These are phyloP conservation scores for Ceyx erithaca DNA, from an alignment of 2,797 vertebrate species.

Conservation along the genomic window DNA sequence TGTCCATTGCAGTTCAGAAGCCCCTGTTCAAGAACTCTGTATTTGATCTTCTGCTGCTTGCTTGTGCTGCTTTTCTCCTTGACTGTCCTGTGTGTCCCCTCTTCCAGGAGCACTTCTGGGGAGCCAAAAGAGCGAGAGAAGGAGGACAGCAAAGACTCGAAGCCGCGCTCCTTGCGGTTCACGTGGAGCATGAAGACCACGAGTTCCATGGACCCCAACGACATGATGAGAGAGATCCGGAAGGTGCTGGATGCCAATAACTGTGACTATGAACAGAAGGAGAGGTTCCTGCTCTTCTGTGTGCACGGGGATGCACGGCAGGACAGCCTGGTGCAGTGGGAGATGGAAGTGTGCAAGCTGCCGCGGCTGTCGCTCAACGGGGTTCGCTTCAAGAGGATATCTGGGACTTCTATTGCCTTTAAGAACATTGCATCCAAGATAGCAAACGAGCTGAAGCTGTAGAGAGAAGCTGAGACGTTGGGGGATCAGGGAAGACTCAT, in stretches of 20 bases:
- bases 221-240: slow-evolving; percentile 98
- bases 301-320: slow-evolving; percentile 94
- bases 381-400: slow-evolving; percentile 98
- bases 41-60: neutral
- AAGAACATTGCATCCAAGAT: slow-evolving; percentile 99
- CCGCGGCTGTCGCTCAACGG: slow-evolving; percentile 96
- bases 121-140: slow-evolving; percentile 89
- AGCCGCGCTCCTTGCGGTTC: slow-evolving; percentile 90
- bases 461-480: slow-evolving; percentile 71
- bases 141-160: slow-evolving; percentile 89
- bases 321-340: slow-evolving; percentile 97
- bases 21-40: slow-evolving; percentile 23
- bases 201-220: slow-evolving; percentile 95
- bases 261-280: slow-evolving; percentile 97
- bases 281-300: slow-evolving; percentile 96
- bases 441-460: slow-evolving; percentile 98
- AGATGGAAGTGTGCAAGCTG: slow-evolving; percentile 98
- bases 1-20: slow-evolving; percentile 20
- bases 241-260: slow-evolving; percentile 96
- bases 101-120: slow-evolving; percentile 85
- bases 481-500: slow-evolving; percentile 77
- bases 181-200: slow-evolving; percentile 99
- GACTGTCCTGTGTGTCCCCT: slow-evolving; percentile 3
- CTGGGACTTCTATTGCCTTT: slow-evolving; percentile 97
- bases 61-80: neutral